phyloP scores from a whole-genome alignment of 2,888 invertebrate species.

The Idaea dimidiata region DNA sequence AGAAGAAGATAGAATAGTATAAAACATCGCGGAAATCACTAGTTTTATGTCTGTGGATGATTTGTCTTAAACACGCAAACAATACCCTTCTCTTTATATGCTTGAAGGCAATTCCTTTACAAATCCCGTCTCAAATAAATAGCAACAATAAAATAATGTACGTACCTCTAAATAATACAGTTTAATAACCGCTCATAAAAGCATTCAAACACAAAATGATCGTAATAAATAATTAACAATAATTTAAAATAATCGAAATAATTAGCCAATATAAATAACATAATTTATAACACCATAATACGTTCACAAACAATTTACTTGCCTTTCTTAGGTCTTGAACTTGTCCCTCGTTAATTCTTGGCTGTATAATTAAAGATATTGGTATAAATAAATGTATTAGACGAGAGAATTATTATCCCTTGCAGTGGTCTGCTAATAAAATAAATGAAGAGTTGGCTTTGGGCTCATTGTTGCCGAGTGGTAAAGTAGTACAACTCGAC shows the following conservation, averaged over 20 bases:
- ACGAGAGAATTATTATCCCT: conserved; percentile 68
- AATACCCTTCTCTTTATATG: background rate
- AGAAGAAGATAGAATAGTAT: too few species aligned
- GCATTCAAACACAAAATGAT: background rate
- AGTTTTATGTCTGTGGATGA: too few species aligned
- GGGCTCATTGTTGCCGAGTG: conserved; percentile 12
- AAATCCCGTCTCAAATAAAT: background rate
- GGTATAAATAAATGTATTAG: conserved; percentile 70
- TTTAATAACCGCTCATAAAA: background rate
- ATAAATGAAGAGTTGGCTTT: conserved; percentile 62
- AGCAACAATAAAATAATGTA: background rate
- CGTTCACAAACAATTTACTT: conserved; percentile 7
- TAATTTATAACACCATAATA: background rate
- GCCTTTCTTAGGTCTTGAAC: conserved; percentile 35
- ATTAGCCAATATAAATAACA: background rate
- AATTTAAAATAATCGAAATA: conserved; percentile 1
- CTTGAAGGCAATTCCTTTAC: background rate
- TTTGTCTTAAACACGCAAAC: too few species aligned
- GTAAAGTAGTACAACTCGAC: conserved; percentile 12
- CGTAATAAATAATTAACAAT: background rate
- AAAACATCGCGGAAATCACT: too few species aligned
- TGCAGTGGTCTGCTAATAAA: conserved; percentile 67
- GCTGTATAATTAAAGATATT: conserved; percentile 65
- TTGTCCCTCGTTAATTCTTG: conserved; percentile 56
- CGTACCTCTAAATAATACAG: background rate